Evolutionary conservation across 2,797 vertebrate species (phyloP).

Genomic region (Mus spretus): DNA sequence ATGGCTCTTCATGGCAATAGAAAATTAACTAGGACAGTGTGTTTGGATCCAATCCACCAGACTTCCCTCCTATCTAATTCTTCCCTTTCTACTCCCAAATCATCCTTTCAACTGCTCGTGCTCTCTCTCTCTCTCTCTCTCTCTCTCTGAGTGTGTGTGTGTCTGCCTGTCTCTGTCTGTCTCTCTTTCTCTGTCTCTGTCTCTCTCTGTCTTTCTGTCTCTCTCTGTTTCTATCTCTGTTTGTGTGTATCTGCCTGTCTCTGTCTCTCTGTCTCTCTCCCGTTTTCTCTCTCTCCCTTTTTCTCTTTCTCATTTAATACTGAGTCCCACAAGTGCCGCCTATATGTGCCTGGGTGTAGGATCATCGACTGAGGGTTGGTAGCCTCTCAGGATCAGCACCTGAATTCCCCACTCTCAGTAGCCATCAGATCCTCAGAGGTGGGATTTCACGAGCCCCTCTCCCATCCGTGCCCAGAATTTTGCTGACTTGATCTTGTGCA

Average conservation of each 20-base stretch:
- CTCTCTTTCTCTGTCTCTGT: too few species aligned
- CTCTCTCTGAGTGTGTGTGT: too few species aligned
- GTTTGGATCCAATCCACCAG: not conserved
- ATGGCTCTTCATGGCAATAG: not conserved
- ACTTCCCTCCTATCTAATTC: not conserved
- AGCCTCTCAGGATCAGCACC: not conserved
- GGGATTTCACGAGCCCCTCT: not conserved
- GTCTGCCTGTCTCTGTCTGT: too few species aligned
- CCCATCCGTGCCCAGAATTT: not conserved
- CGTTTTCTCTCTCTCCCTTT: too few species aligned
- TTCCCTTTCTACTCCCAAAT: not conserved
- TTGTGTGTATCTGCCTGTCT: too few species aligned
- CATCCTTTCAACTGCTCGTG: not conserved
- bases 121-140: too few species aligned
- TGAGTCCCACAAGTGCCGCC: not conserved
- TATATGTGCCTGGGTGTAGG: not conserved
- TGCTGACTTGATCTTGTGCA: not conserved
- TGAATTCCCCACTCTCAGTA: not conserved
- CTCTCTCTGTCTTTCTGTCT: too few species aligned
- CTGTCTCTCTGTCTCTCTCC: too few species aligned
- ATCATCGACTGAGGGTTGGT: not conserved
- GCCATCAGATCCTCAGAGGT: not conserved
- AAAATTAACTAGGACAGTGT: not conserved
- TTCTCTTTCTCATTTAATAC: not conserved
- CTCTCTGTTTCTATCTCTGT: too few species aligned